Base-by-base conservation (phyloP, 2,888 invertebrate species). In the Coleophora deauratella region DNA sequence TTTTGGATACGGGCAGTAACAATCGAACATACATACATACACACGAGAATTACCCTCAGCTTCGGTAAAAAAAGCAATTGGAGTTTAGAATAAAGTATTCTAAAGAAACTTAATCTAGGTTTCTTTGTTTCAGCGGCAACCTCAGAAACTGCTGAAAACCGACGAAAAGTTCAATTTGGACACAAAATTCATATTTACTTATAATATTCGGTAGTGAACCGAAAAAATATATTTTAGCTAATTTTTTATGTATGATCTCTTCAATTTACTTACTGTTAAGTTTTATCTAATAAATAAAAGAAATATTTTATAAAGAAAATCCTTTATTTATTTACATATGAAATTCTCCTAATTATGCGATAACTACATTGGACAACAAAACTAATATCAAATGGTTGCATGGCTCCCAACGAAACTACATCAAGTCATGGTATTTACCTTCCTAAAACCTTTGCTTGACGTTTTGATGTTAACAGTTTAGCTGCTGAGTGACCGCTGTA, bases 291-390 rank as follows among this genome's bases (percentile, higher is more conserved):
- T 42, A 41, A 51, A 60, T 43, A 66, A 72, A 74, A 72, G 66
- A 63, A 62, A 56, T 35, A 50, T 51, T 50, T 51, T 74, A 76
- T 75, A 79, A 80, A 78, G 75, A 67, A 21, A 76, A 71, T 69
- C 70, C 72, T 82, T 81, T 81, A 80, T 80, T 79, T 82, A 82
- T 84, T 81, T 84, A 82, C 84, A 82, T 81, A 79, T 72, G 77
- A 80, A 78, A 80, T 81, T 80, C 81, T 69, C 76, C 81, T 81
- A 81, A 74, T 75, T 72, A 75, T 62, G 72, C 62, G 68, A 66
- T 70, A 71, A 76, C 80, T 79, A 81, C 80, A 81, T 70, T 67
- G 67, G 72, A 80, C 77, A 82, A 80, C 77, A 78, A 79, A 76
- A 74, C 73, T 76, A 76, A 77, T 73, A 75, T 74, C 73, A 73